Evolutionary conservation across 30 jellyfish, hydroid and myxozoan species (phyloP).

Genomic region (Pseudorhiza aurosa): DNA sequence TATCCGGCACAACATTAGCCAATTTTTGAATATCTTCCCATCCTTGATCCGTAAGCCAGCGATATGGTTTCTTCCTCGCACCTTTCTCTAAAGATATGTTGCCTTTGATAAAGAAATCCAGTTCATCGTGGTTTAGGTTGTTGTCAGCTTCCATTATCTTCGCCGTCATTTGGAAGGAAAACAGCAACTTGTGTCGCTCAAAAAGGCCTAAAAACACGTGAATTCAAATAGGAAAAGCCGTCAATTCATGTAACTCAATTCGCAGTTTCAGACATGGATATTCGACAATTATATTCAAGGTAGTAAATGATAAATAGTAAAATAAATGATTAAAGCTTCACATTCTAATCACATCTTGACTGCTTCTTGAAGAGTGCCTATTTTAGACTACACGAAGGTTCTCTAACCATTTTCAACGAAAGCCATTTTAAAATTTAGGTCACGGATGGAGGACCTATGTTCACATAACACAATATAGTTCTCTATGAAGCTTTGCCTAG

Average conservation of each 20-base stretch:
- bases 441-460: no score
- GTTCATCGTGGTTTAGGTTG: constrained; percentile 89
- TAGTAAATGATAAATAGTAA: neutral
- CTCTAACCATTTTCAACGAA: no score
- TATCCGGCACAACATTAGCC: constrained; percentile 69
- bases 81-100: constrained; percentile 93
- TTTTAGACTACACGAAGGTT: no score
- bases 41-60: constrained; percentile 95
- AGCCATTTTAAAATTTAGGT: no score
- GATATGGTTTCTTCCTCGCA: constrained; percentile 82
- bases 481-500: no score
- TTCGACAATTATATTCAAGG: neutral
- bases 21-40: constrained; percentile 93
- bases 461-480: no score
- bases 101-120: constrained; percentile 97
- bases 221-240: no score
- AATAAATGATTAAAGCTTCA: no score
- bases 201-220: constrained; percentile 78
- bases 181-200: constrained; percentile 93
- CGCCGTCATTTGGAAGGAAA: constrained; percentile 97
- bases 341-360: no score
- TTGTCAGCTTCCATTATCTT: constrained; percentile 89
- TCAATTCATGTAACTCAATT: no score
- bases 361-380: no score
- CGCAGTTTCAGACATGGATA: neutral